These are phyloP conservation scores for Hirtodrosophila histrioides DNA, from an alignment of 2,888 invertebrate genomes.

Conservation along the genomic window DNA sequence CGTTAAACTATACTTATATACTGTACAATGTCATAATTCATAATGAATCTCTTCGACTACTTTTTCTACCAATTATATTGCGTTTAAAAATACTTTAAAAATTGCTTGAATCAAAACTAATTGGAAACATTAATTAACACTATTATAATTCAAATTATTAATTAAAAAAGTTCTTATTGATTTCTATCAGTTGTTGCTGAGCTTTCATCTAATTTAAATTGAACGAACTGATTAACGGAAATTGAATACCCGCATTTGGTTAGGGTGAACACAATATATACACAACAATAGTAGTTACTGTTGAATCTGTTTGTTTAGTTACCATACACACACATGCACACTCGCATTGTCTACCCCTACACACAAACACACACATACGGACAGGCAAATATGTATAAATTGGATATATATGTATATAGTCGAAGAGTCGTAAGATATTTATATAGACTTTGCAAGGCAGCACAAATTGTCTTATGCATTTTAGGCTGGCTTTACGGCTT, in stretches of 20 bases:
- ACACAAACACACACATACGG: constrained; percentile 1
- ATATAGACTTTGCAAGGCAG: constrained; percentile 43
- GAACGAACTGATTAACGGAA: no score
- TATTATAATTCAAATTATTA: no score
- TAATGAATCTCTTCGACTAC: no score
- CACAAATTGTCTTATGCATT: constrained; percentile 76
- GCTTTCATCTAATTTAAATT: neutral
- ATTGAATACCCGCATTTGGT: constrained; percentile 5
- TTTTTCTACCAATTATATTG: no score
- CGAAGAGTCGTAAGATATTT: constrained; percentile 50
- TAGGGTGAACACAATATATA: constrained; percentile 25
- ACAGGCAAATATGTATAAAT: constrained; percentile 2
- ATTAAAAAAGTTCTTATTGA: no score
- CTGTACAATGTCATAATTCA: no score
- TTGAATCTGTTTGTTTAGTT: constrained; percentile 41
- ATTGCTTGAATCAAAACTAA: no score
- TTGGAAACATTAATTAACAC: no score
- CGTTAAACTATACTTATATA: no score
- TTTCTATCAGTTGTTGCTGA: no score
- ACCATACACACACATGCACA: constrained; percentile 6
- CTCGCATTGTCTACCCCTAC: constrained; percentile 9
- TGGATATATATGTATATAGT: constrained; percentile 28
- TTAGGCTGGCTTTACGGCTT: constrained; percentile 56
- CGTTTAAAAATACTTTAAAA: no score
- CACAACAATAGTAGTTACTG: constrained; percentile 55